Evolutionary conservation across 2,888 invertebrate species (phyloP), one percentile per base, ranked within the genome.

Genomic region (Ormyrus rosae): DNA sequence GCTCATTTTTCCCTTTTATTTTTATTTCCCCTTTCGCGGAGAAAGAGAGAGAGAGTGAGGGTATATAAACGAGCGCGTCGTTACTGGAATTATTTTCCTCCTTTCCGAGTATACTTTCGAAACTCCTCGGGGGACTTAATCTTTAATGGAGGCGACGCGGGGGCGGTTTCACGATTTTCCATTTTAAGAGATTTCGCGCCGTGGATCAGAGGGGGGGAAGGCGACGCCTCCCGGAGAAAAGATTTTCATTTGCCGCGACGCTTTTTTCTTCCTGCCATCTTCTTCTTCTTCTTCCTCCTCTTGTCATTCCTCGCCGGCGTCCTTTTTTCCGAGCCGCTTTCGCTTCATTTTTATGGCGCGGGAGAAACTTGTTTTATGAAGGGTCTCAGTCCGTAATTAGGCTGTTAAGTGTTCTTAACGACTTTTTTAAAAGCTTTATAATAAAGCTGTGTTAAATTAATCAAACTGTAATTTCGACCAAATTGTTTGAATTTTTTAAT

Each of bases 1-100:
- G 48, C 11, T 11, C n/a, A n/a, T 8, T 6, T 13, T 50, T 10
- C 56, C 9, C 6, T 55, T 56, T 72, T 74, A 64, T 70, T 70
- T 78, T 78, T 78, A 71, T 78, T 71, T 69, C 63, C 19, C 19
- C 19, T 69, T 58, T 63, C 63, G n/a, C 64, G 51, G 19, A 19
- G 19, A 19, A 2, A 19, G 2, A 19, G 19, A 19, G 19, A 19
- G 19, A 19, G 19, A 19, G 19, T 1, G 19, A 19, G 19, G 19
- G 19, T 48, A 68, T 71, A 65, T 78, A 78, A 78, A 71, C 78
- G 65, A 50, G 63, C 45, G 34, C 53, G 61, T 63, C 73, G 63
- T 79, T 73, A 69, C 79, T 1, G 69, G 51, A 74, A 74, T 69
- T 69, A 69, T 74, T 69, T 79, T 73, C 51, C 48, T 61, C 58